A percentile compares a stretch with the other conserved stretches of the same genome.
These are phyloP conservation scores for Proisotoma minuta DNA, from an alignment of 2,888 invertebrate genomes.

Conservation along the genomic window DNA sequence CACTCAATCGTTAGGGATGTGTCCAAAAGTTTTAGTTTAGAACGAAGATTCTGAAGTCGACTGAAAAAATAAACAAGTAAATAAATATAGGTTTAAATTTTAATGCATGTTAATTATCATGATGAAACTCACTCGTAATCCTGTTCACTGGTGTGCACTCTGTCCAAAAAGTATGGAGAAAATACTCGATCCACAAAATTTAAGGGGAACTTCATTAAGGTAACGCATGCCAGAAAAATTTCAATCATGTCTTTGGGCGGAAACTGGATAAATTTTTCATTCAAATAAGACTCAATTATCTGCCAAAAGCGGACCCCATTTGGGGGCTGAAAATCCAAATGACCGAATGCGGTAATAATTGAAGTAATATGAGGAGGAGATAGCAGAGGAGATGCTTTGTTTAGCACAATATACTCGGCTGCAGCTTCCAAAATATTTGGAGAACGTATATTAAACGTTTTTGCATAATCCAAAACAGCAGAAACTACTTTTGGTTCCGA, in stretches of 20 bases:
- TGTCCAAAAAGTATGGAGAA: slow-evolving; percentile 60
- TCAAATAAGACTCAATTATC: slow-evolving; percentile 56
- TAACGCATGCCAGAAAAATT: slow-evolving; percentile 62
- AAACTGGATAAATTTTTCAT: slow-evolving; percentile 58
- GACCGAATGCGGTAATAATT: slow-evolving; percentile 61
- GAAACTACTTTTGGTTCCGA: slow-evolving; percentile 57
- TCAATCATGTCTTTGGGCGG: slow-evolving; percentile 58
- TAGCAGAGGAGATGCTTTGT: slow-evolving; percentile 52
- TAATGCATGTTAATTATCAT: not conserved
- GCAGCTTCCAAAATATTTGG: slow-evolving; percentile 58
- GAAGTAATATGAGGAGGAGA: slow-evolving; percentile 57
- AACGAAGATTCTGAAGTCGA: slow-evolving; percentile 51
- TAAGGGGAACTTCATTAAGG: slow-evolving; percentile 60
- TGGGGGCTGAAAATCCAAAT: slow-evolving; percentile 58
- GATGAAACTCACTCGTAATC: slow-evolving; percentile 43
- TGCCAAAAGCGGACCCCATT: slow-evolving; percentile 58
- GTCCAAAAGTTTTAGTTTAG: slow-evolving; percentile 61
- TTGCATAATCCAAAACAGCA: slow-evolving; percentile 61
- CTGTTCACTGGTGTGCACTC: slow-evolving; percentile 53
- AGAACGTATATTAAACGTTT: slow-evolving; percentile 59
- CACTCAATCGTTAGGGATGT: slow-evolving; percentile 63
- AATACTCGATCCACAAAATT: slow-evolving; percentile 60
- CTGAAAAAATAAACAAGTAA: slow-evolving; percentile 21
- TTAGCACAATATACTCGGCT: slow-evolving; percentile 57
- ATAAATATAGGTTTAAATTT: not conserved